phyloP scores from a whole-genome alignment of 2,888 invertebrate genomes.

The Acronicta leporina region DNA sequence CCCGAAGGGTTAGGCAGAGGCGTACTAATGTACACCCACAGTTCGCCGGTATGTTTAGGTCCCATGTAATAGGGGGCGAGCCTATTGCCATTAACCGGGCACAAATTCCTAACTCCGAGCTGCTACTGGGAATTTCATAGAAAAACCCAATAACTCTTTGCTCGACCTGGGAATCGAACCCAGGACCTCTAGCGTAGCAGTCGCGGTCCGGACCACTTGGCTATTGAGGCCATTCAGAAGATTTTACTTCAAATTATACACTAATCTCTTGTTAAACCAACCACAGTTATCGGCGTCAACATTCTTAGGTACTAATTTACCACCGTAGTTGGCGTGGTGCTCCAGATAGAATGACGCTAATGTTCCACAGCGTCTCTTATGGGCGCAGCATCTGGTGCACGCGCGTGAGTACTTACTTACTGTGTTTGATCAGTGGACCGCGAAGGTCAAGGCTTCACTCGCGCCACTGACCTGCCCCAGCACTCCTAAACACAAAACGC shows the following conservation, averaged over 20 bases:
- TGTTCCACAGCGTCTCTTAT: slow-evolving; percentile 61
- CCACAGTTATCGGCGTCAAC: background rate
- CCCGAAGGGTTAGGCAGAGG: no score
- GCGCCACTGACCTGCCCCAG: slow-evolving; percentile 71
- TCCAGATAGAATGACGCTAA: slow-evolving; percentile 49
- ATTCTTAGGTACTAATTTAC: slow-evolving; percentile 12
- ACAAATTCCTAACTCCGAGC: no score
- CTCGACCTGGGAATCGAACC: no score
- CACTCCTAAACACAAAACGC: slow-evolving; percentile 55
- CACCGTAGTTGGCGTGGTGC: slow-evolving; percentile 25
- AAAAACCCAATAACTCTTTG: no score
- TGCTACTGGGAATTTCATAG: no score
- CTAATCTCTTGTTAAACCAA: slow-evolving; percentile 1
- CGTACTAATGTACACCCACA: no score
- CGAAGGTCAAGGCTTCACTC: slow-evolving; percentile 84
- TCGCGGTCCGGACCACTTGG: no score
- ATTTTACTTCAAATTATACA: slow-evolving; percentile 1
- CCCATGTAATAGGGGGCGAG: no score
- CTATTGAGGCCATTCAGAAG: no score
- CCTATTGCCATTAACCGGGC: no score
- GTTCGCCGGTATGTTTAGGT: no score
- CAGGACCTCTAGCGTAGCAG: no score
- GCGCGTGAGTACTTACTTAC: slow-evolving; percentile 69
- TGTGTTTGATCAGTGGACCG: slow-evolving; percentile 81
- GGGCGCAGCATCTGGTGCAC: slow-evolving; percentile 78